Base-by-base conservation (phyloP, 2,113 vertebrate species). In the Callospermophilus lateralis region DNA sequence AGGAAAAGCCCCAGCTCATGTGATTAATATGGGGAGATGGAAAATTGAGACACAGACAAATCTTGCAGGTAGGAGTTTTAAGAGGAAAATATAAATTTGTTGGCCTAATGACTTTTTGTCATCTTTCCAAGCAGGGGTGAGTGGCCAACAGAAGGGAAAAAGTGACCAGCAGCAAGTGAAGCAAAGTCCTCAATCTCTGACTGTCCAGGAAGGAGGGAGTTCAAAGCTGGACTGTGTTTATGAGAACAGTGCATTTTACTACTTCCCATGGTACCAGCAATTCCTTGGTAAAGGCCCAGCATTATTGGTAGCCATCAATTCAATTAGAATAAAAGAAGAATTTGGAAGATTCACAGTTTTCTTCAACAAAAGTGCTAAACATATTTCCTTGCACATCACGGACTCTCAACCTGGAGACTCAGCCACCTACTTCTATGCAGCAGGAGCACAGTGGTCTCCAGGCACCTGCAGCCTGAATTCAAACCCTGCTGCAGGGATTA, bases 391-490 rank as follows among this genome's bases (percentile, higher is more conserved):
- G 90, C 32, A 63, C 12, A 95, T 97, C 45, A 2, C 0, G 4
- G 1, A 6, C 2, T 34, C 86, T 3, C 86, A 95, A 45, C 92
- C 72, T 34, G n/a, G 16, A 89, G 95, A 97, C 94, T 94, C 94
- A 63, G 94, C 81, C 67, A 81, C 53, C 30, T 95, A 97, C 83
- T 84, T 96, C 95, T 97, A 96, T 1, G 95, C 95, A 53, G 86
- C 86, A 17, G 53, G 90, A 1, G 1, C 89, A 96, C 92, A 53
- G 67, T 85, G 73, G 39, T 89, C 67, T 20, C 42, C 45, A 20
- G 72, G 4, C 96, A 85, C 51, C 73, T 94, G 89, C 37, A 84
- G 42, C 83, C 86, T 68, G 67, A 20, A 4, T 86, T 9, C 28
- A 83, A 83, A 97, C 28, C 28, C 19, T 8, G 37, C 28, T 6